phyloP scores from a whole-genome alignment of 2,888 invertebrate genomes.

The Eustalomyia histrio region DNA sequence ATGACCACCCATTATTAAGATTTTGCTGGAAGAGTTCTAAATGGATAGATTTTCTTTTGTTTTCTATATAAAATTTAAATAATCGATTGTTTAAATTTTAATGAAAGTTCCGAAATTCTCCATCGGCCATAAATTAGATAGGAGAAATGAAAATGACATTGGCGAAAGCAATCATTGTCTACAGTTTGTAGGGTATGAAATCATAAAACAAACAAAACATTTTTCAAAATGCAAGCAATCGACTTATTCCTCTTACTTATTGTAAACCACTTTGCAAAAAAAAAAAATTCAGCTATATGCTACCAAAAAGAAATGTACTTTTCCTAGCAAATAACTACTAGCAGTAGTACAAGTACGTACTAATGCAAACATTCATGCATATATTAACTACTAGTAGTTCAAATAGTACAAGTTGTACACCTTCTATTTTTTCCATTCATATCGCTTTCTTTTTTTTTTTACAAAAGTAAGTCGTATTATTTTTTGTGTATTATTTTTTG shows the following conservation, averaged over 20 bases:
- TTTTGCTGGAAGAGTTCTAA: no score
- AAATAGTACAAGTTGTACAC: slow-evolving; percentile 25
- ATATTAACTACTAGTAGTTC: background rate
- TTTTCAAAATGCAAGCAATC: slow-evolving; percentile 6
- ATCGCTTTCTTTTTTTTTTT: slow-evolving; percentile 9
- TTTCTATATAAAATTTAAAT: no score
- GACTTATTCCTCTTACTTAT: background rate
- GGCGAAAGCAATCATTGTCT: no score
- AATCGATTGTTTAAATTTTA: no score
- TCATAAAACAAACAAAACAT: no score
- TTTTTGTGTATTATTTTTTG: slow-evolving; percentile 32
- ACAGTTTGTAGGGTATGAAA: background rate
- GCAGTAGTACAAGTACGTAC: no score
- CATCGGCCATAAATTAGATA: no score
- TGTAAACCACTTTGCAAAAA: background rate
- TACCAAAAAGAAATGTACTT: background rate
- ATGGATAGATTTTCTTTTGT: no score
- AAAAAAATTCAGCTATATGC: background rate
- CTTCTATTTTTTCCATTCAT: slow-evolving; percentile 11
- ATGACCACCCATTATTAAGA: no score
- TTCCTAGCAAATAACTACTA: background rate
- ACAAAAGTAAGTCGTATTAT: slow-evolving; percentile 9
- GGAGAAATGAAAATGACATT: no score
- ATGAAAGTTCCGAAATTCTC: no score
- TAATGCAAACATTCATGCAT: background rate